phyloP scores from a whole-genome alignment of 2,113 vertebrate genomes.

The Puma concolor region DNA sequence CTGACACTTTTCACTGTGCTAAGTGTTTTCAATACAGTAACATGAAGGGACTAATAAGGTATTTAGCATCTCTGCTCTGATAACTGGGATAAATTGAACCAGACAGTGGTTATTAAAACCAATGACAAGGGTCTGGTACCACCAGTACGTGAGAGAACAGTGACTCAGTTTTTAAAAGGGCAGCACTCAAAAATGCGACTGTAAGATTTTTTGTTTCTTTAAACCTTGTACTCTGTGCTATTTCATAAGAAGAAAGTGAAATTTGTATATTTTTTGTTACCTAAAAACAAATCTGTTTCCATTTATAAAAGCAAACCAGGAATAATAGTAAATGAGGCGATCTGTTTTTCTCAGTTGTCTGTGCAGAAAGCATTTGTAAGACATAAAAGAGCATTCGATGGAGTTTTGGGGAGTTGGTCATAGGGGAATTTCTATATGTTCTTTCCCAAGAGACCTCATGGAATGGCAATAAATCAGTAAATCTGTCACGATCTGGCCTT shows the following conservation, averaged over 20 bases:
- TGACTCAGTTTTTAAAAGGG: not conserved
- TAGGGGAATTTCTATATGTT: not conserved
- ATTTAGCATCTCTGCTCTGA: not conserved
- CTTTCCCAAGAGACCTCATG: not conserved
- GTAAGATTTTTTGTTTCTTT: not conserved
- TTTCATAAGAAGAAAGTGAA: constrained; percentile 24
- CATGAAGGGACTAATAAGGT: not conserved
- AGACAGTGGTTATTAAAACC: not conserved
- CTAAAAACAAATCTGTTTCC: not conserved
- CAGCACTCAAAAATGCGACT: not conserved
- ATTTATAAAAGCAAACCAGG: not conserved
- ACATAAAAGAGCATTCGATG: not conserved
- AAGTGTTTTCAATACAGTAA: not conserved
- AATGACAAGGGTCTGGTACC: not conserved
- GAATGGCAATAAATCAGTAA: not conserved
- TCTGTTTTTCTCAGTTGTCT: not conserved
- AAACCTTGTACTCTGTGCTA: not conserved
- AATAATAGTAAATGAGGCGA: not conserved
- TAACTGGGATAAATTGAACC: not conserved
- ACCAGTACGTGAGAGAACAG: not conserved
- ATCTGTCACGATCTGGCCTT: not conserved
- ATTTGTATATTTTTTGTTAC: not conserved
- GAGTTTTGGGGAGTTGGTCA: not conserved
- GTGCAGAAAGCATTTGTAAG: not conserved
- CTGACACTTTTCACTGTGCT: not conserved